Base-by-base conservation (phyloP, 1,140 invertebrate species). In the Acyrthosiphon pisum region DNA sequence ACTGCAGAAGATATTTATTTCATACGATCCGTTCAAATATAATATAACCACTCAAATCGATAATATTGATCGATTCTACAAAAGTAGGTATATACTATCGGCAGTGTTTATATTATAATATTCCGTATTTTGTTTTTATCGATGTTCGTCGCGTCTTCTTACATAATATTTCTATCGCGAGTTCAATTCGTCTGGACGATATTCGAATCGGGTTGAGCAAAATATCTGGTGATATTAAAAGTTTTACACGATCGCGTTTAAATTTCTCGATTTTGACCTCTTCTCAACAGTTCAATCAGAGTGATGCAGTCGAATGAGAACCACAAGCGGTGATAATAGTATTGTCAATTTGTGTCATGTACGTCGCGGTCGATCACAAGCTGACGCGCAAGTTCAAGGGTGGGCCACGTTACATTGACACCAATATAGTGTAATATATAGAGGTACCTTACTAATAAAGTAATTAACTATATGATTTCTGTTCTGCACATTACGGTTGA, bases 371-470 rank as follows among this genome's bases (percentile, higher is more conserved):
- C 30, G 30, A 46, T 30, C n/a, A 46, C 44, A 68, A 68, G 60
- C 20, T 30, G 14, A 87, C 84, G 41, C 44, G 14, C 46, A 88
- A 88, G 86, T 88, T 88, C 86, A 88, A 88, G 86, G 86, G 14
- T 46, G 46, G 46, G 7, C 26, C 18, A 6, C 48, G 30, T 88
- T 88, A 88, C 30, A 50, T 88, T 48, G 46, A 88, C 86, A 88
- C 86, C 30, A 50, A 48, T 88, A 88, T 48, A 20, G 30, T n/a
- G 20, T 48, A 46, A 87, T 87, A 86, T n/a, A 30, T 14, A 20
- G 44, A 46, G 23, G 41, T 22, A 18, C 48, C 48, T 50, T 86
- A 30, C 84, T 86, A 44, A 84, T 84, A 84, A 84, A 68, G 60
- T 18, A 60, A 68, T 68, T n/a, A 83, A 83, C 35, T 20, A 83